Evolutionary conservation across 2,113 vertebrate genomes (phyloP).

Genomic region (Chiloscyllium plagiosum): DNA sequence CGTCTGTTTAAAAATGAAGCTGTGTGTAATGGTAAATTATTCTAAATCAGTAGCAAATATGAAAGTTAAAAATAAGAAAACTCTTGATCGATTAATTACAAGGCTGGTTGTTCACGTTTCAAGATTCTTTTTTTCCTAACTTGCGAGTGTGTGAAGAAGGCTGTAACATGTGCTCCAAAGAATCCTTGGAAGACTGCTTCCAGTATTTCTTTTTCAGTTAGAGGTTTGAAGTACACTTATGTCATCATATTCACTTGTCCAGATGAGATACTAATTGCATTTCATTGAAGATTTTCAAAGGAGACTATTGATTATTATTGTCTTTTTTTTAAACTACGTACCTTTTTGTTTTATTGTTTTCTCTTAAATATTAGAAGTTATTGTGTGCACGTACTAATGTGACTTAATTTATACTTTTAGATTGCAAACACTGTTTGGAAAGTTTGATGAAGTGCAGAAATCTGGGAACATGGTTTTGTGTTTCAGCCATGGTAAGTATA

Average conservation of each 20-base stretch:
- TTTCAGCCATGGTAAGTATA: conserved; percentile 73
- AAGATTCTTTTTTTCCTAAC: neutral
- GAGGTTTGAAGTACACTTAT: neutral
- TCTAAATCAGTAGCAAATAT: neutral
- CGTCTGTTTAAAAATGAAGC: neutral
- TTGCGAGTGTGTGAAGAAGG: neutral
- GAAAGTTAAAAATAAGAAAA: neutral
- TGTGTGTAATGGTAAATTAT: neutral
- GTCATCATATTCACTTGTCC: neutral
- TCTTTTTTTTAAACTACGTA: neutral
- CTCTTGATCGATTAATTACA: neutral
- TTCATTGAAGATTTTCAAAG: neutral
- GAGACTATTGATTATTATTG: neutral
- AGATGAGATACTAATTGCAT: neutral
- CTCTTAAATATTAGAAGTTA: neutral
- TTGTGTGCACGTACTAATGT: neutral
- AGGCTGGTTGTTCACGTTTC: neutral
- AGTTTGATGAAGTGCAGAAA: conserved; percentile 90
- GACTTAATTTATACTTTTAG: conserved; percentile 53
- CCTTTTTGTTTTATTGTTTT: neutral
- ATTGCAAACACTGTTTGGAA: conserved; percentile 81
- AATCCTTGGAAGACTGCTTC: neutral
- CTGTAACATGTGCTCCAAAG: neutral
- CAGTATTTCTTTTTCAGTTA: neutral
- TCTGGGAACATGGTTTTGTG: conserved; percentile 86